A percentile compares a stretch with the other conserved stretches of the same genome.
Conservation (phyloP, 2,113 vertebrate genomes). For the Mohoua ochrocephala region DNA sequence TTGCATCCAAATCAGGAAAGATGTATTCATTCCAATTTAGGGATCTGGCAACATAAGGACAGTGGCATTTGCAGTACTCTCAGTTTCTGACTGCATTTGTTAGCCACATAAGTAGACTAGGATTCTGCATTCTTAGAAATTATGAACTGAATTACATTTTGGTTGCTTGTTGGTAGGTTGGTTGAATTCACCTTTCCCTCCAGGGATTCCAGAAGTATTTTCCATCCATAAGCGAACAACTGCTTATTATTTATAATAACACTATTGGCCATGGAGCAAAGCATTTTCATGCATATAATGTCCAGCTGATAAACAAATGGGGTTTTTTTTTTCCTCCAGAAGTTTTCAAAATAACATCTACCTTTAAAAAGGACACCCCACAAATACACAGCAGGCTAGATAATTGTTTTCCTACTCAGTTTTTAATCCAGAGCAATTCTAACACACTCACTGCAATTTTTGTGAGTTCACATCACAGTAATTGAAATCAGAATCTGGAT, state of each 20-base stretch:
- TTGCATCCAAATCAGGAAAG: background rate
- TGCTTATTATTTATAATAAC: background rate
- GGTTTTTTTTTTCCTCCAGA: fast-evolving
- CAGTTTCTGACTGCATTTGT: background rate
- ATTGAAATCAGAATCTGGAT: background rate
- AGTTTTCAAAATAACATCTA: background rate
- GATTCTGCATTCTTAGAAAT: background rate
- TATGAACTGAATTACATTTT: background rate
- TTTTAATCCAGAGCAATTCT: background rate
- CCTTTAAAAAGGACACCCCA: background rate
- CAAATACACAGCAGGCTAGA: background rate
- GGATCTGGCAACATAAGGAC: background rate
- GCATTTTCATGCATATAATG: background rate
- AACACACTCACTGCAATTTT: background rate
- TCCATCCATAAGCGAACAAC: background rate
- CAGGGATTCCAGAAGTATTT: background rate
- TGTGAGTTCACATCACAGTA: background rate
- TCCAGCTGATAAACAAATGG: background rate
- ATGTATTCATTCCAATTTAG: background rate
- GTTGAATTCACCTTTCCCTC: background rate
- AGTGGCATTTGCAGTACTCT: background rate
- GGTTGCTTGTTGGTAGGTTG: background rate
- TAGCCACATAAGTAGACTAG: background rate
- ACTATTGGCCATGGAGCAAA: background rate
- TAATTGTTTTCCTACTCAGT: background rate